A percentile compares a stretch with the other conserved stretches of the same genome.
These are phyloP conservation scores for Leucophenga montana DNA, from an alignment of 2,888 invertebrate genomes.

Conservation along the genomic window DNA sequence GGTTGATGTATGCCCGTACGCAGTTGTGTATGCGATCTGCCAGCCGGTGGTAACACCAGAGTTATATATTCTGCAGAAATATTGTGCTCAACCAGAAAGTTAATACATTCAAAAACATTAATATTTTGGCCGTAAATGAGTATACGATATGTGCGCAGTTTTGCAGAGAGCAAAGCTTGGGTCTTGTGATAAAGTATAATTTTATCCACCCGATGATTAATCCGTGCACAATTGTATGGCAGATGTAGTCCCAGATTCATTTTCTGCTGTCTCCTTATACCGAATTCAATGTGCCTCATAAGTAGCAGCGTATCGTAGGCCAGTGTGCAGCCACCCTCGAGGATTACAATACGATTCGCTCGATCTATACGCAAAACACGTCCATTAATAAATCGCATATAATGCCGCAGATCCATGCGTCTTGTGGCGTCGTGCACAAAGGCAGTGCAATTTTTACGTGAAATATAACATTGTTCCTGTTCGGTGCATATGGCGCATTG, in stretches of 20 bases:
- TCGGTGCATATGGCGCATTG: slow-evolving; percentile 48
- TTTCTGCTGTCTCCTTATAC: slow-evolving; percentile 17
- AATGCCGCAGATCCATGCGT: slow-evolving; percentile 60
- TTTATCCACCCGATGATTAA: slow-evolving; percentile 63
- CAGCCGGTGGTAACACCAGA: slow-evolving; percentile 47
- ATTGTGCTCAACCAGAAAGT: slow-evolving; percentile 56
- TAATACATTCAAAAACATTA: slow-evolving; percentile 59
- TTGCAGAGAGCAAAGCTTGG: slow-evolving; percentile 37
- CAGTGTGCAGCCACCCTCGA: slow-evolving; percentile 56
- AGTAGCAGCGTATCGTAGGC: slow-evolving; percentile 61
- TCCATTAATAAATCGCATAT: slow-evolving; percentile 56
- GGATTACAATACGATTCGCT: slow-evolving; percentile 44
- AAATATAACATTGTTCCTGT: slow-evolving; percentile 48
- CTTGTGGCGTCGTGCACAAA: slow-evolving; percentile 53
- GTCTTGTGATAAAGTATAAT: slow-evolving; percentile 63
- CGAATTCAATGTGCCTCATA: slow-evolving; percentile 47
- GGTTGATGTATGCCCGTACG: slow-evolving; percentile 30
- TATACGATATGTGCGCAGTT: slow-evolving; percentile 36
- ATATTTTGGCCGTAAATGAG: slow-evolving; percentile 61
- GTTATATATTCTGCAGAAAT: slow-evolving; percentile 40
- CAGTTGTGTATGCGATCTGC: not conserved
- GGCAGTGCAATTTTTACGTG: slow-evolving; percentile 43
- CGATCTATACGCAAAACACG: slow-evolving; percentile 52
- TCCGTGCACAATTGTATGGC: slow-evolving; percentile 61
- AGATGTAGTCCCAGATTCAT: not conserved